Conservation (phyloP, 2,888 invertebrate genomes). For the Salpingus planirostris region DNA sequence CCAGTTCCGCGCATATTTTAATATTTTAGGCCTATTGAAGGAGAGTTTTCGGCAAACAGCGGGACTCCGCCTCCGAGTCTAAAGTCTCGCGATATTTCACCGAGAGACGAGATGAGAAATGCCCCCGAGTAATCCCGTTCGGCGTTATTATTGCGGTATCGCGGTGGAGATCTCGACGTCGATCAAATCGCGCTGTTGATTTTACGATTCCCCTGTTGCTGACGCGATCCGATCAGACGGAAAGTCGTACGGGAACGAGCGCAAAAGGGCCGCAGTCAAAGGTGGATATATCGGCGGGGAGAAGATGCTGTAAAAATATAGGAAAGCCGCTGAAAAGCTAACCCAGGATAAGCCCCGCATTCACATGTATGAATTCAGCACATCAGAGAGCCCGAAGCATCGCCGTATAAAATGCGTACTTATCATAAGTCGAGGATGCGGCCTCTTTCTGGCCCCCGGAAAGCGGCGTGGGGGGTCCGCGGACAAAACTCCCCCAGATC, state of each 20-base stretch:
- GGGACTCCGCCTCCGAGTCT: too few relatives aligned
- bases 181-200: too few relatives aligned
- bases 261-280: conserved; percentile 16
- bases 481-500: too few relatives aligned
- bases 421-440: conserved; percentile 36
- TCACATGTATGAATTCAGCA: conserved; percentile 66
- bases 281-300: conserved; percentile 9
- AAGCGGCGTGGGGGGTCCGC: too few relatives aligned
- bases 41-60: too few relatives aligned
- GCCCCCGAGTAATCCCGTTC: too few relatives aligned
- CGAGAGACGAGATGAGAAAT: too few relatives aligned
- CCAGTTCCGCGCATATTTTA: conserved; percentile 33
- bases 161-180: too few relatives aligned
- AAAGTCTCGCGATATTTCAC: too few relatives aligned
- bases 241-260: conserved; percentile 14
- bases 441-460: conserved; percentile 2
- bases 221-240: conserved; percentile 26
- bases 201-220: conserved; percentile 26
- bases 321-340: conserved; percentile 36
- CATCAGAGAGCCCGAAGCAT: conserved; percentile 56
- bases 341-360: conserved; percentile 44
- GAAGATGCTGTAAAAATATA: conserved; percentile 32
- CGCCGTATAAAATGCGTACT: conserved; percentile 39
- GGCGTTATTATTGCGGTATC: too few relatives aligned
- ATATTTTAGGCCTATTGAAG: too few relatives aligned